A percentile compares a stretch with the other conserved stretches of the same genome.
Evolutionary conservation across 2,888 invertebrate genomes (phyloP).

Genomic region (Callyntrura guangdongensis): DNA sequence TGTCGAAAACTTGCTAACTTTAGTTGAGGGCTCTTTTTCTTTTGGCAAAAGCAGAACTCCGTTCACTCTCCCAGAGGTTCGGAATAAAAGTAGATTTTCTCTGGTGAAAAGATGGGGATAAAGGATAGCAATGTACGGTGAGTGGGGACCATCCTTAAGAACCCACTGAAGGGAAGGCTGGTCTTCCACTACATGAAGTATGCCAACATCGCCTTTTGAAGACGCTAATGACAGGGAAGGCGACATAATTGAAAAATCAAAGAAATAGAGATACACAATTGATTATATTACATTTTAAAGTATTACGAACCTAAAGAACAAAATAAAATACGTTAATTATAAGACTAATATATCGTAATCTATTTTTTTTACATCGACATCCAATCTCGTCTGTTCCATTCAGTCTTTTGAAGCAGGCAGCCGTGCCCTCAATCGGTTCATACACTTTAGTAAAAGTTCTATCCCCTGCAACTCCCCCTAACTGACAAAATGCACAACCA

Average conservation of each 20-base stretch:
- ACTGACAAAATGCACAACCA: neutral
- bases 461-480: conserved; percentile 24
- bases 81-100: conserved; percentile 85
- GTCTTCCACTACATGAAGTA: conserved; percentile 91
- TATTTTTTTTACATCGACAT: conserved; percentile 96
- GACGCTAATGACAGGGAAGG: conserved; percentile 89
- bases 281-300: no score
- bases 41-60: conserved; percentile 86
- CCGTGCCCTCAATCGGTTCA: conserved; percentile 90
- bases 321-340: no score
- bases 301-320: no score
- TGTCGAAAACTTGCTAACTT: conserved; percentile 86
- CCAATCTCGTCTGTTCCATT: conserved; percentile 98
- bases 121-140: conserved; percentile 93
- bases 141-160: conserved; percentile 90
- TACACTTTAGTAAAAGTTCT: conserved; percentile 89
- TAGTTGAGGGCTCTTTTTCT: no score
- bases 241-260: conserved; percentile 84
- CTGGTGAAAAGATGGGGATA: conserved; percentile 89
- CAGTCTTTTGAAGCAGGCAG: conserved; percentile 94
- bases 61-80: conserved; percentile 86
- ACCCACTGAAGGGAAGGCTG: conserved; percentile 90
- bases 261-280: no score
- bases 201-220: conserved; percentile 93
- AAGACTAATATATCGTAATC: no score